Evolutionary conservation across 2,888 invertebrate species (phyloP).

Genomic region (Acanthoscelides obtectus): DNA sequence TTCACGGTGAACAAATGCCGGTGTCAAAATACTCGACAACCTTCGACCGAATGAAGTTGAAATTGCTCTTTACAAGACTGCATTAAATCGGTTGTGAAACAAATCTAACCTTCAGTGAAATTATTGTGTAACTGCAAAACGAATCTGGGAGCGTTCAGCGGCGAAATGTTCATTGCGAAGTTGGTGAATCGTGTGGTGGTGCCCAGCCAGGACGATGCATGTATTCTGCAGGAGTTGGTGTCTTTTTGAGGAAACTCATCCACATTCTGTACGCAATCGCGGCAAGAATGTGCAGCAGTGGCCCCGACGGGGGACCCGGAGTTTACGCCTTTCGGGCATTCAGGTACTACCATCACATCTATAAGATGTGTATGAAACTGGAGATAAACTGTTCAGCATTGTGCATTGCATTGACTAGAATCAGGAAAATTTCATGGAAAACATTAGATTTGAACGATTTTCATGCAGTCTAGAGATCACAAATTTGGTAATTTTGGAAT

Average conservation of each 20-base stretch:
- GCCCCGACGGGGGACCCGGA: background rate
- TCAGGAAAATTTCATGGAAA: too few relatives aligned
- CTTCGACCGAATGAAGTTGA: background rate
- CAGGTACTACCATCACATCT: background rate
- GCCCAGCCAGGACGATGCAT: conserved; percentile 32
- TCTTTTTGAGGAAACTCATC: conserved; percentile 28
- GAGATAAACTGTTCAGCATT: too few relatives aligned
- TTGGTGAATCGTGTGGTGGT: background rate
- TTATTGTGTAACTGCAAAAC: conserved; percentile 5
- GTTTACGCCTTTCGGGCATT: conserved; percentile 1
- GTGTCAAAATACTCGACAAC: background rate
- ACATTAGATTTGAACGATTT: too few relatives aligned
- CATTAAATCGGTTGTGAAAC: background rate
- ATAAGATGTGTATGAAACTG: too few relatives aligned
- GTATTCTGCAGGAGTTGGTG: conserved; percentile 33
- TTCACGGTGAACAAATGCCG: background rate
- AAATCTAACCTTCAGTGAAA: conserved; percentile 1
- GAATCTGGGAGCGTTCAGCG: background rate
- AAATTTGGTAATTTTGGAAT: too few relatives aligned
- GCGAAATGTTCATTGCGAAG: conserved; percentile 12
- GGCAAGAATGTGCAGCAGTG: conserved; percentile 28
- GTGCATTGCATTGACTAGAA: too few relatives aligned
- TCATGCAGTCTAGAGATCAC: too few relatives aligned
- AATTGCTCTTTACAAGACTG: background rate
- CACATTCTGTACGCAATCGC: conserved; percentile 24